Evolutionary conservation across 2,888 invertebrate species (phyloP), one percentile per base, ranked within the genome.

Genomic region (Laspeyria flexula): DNA sequence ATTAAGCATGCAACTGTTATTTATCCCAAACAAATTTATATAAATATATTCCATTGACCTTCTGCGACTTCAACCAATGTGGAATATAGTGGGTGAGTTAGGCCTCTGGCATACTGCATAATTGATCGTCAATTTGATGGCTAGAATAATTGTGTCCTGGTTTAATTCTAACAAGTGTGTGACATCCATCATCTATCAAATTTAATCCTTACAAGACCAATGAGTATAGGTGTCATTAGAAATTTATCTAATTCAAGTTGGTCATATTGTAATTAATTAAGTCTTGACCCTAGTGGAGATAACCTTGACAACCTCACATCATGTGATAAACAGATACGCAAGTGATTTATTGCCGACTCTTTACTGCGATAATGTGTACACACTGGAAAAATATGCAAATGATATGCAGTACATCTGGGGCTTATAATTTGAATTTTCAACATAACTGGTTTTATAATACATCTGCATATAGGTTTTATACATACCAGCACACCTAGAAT

Each of bases 261-360:
- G 12, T 33, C 39, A 43, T 38, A 53, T 42, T 34, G 41, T 58
- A 46, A 47, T 55, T 49, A 65, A 45, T 54, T 46, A 37, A 33
- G 54, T 43, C 42, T 39, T 59, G 52, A 59, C 45, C 56, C 12
- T 15, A n/a, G 34, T 31, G 30, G 12, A 5, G 39, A 65, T 54
- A 56, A 50, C 50, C 44, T 59, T 37, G 12, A 41, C 41, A 42
- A 41, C 18, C 37, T 31, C 31, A 21, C 37, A 33, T 41, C 23
- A 45, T 33, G 23, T 33, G 37, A 51, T 45, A 51, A 42, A 40
- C 41, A 42, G 34, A 40, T 40, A 31, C 33, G 15, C 27, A 44
- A 37, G 33, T 41, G 41, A 44, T 35, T 34, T 34, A 43, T 15
- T 41, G n/a, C 18, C n/a, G 27, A 39, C 35, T 43, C 2, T 27